Evolutionary conservation across 2,888 invertebrate genomes (phyloP), one percentile per base, ranked within the genome.

Genomic region (Fissipunctia ypsillon): DNA sequence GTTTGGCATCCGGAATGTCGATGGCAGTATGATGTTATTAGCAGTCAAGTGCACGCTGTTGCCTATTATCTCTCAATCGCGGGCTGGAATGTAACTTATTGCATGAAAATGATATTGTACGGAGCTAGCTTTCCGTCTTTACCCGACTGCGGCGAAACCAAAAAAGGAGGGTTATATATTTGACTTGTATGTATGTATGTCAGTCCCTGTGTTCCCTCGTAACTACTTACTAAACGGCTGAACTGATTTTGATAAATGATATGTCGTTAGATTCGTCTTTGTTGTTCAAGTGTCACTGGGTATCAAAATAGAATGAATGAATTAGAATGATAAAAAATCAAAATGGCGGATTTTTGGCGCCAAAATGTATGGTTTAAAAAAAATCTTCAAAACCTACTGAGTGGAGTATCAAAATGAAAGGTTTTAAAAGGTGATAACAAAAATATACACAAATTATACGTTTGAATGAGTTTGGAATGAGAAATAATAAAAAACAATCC

Each of bases 1-100:
- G 56, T 63, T 80, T 80, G 65, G 76, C 61, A 56, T 63, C 56
- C 38, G 31, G 19, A 57, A 63, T 66, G 75, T 31, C 69, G 45
- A 78, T 75, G 56, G 61, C 19, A 57, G 45, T 68, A 60, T 64
- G 50, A 57, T 60, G 68, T 57, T 65, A 79, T 69, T 79, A 69
- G 65, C 52, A 66, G 56, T 68, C 50, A 80, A 65, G 48, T 59
- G 76, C 69, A 68, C 22, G 66, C 65, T 71, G 64, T n/a, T 50
- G 57, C 45, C 65, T 56, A 56, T 66, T 70, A 83, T 76, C 57
- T 70, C 48, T 38, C 35, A 69, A 57, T 57, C 45, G 78, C 38
- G 59, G 59, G 52, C 45, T 54, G 31, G 41, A 52, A 31, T 48
- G 64, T 48, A 25, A 57, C 78, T 45, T 16, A 61, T 22, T 54